phyloP scores from a whole-genome alignment of 2,888 invertebrate genomes.

The Psylliodes chrysocephalus region DNA sequence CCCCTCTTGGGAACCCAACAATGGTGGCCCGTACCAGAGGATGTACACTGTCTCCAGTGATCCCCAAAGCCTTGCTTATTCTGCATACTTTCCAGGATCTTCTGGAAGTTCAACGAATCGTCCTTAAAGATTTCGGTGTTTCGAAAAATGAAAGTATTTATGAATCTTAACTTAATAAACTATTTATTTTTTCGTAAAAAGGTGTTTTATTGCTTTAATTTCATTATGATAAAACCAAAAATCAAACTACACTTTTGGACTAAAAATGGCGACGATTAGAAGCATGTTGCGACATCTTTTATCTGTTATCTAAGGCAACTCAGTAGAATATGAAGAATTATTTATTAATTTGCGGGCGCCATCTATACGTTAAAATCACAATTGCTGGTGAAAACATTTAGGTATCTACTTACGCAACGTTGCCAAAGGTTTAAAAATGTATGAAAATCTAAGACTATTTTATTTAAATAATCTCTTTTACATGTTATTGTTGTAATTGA shows the following conservation, averaged over 20 bases:
- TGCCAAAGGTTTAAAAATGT: neutral
- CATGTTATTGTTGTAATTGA: too few species aligned
- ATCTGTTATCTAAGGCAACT: too few species aligned
- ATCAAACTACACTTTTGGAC: too few species aligned
- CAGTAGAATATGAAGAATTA: too few species aligned
- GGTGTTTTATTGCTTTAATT: neutral
- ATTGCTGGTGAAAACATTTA: too few species aligned
- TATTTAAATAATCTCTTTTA: neutral
- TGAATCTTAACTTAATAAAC: constrained; percentile 20
- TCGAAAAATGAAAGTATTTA: constrained; percentile 9
- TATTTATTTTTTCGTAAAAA: constrained; percentile 8
- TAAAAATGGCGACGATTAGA: too few species aligned
- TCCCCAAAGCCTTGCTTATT: constrained; percentile 75
- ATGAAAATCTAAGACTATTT: neutral
- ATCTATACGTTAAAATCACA: too few species aligned
- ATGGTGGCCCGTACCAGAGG: constrained; percentile 81
- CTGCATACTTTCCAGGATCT: constrained; percentile 76
- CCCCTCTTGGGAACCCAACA: constrained; percentile 78
- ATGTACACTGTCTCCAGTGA: constrained; percentile 69
- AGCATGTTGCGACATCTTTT: too few species aligned
- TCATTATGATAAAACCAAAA: too few species aligned
- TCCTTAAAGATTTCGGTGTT: constrained; percentile 11
- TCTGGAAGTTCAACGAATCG: constrained; percentile 68
- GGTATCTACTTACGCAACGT: neutral
- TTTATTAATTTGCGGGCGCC: too few species aligned